Percentiles rank a stretch among this genome's conserved stretches.
Evolutionary conservation across 2,113 vertebrate genomes (phyloP).

Genomic region (Xenotilapia caudafasciata): DNA sequence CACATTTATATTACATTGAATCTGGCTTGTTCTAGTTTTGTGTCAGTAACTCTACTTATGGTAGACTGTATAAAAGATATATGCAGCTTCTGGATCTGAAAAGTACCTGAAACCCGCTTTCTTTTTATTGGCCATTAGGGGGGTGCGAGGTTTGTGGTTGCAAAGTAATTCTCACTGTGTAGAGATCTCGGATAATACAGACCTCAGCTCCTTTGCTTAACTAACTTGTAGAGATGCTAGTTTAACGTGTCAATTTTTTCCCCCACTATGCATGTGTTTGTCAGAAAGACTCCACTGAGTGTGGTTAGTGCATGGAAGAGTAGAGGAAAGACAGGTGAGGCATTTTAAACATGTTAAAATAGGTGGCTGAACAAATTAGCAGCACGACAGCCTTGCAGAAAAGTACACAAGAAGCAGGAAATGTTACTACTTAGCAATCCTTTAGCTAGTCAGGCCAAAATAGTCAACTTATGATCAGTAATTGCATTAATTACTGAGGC

Average conservation of each 20-base stretch:
- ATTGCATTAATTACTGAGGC: not conserved
- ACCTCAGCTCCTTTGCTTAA: not conserved
- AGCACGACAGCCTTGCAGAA: not conserved
- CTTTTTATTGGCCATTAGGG: not conserved
- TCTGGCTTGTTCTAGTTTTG: not conserved
- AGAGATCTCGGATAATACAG: not conserved
- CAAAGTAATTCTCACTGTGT: not conserved
- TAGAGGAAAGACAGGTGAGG: not conserved
- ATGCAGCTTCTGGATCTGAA: not conserved
- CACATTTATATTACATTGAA: not conserved
- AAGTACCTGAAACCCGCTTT: not conserved
- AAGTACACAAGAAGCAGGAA: not conserved
- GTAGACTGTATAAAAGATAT: not conserved
- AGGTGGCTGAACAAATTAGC: not conserved
- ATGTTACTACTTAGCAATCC: not conserved
- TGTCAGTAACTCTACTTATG: not conserved
- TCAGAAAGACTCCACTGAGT: not conserved
- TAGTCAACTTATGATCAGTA: not conserved
- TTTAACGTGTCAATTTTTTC: rapidly evolving
- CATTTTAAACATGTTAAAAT: not conserved
- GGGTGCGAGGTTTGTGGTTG: not conserved
- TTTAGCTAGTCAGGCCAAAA: not conserved
- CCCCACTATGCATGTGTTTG: not conserved
- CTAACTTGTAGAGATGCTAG: not conserved
- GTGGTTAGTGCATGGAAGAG: not conserved